Evolutionary conservation across 2,113 vertebrate genomes (phyloP).

Genomic region (Phyllostomus hastatus): DNA sequence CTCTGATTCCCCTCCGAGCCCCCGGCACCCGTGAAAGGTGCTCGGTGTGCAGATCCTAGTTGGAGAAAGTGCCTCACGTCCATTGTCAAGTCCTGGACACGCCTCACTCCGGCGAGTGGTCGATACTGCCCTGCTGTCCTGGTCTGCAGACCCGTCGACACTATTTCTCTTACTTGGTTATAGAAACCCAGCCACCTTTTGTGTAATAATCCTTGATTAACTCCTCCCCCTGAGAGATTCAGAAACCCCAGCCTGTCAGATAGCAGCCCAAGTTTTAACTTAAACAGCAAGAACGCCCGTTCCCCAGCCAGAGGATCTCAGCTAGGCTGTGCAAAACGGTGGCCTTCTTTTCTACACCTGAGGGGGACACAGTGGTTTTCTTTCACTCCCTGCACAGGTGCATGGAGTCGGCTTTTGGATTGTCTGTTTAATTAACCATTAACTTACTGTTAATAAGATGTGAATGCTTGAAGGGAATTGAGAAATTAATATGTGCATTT

Average conservation of each 20-base stretch:
- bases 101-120: not conserved
- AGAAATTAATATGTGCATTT: not conserved
- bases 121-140: not conserved
- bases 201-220: not conserved
- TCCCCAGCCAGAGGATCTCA: not conserved
- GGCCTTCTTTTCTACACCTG: not conserved
- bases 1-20: no score
- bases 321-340: not conserved
- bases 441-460: not conserved
- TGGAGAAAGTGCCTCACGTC: not conserved
- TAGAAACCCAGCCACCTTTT: not conserved
- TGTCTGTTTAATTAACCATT: not conserved
- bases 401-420: not conserved
- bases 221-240: not conserved
- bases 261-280: not conserved
- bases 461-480: not conserved
- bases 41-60: no score
- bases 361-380: no score
- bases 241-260: not conserved
- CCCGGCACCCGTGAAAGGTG: not conserved
- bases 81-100: not conserved
- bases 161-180: not conserved
- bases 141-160: not conserved
- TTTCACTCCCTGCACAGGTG: not conserved
- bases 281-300: fast-evolving